These are phyloP conservation scores for Leuctra nigra DNA, from an alignment of 2,888 invertebrate genomes.

Conservation along the genomic window DNA sequence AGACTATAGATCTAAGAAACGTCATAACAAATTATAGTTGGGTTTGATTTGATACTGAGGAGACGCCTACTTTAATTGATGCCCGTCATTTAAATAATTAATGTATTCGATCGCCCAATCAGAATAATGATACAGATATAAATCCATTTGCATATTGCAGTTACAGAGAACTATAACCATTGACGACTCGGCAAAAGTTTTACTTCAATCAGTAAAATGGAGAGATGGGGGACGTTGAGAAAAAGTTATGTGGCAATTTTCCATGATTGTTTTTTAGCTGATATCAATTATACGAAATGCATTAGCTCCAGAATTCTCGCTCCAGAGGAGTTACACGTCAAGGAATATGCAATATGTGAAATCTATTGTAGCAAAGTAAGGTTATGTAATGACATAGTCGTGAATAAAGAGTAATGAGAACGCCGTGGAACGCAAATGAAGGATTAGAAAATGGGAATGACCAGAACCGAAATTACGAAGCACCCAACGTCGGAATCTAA, in stretches of 20 bases:
- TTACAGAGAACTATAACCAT: too few species aligned
- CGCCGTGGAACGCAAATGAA: background rate
- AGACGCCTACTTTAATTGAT: conserved; percentile 16
- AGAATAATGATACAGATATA: conserved; percentile 3
- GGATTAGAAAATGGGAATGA: background rate
- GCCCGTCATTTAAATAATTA: conserved; percentile 5
- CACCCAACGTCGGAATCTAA: conserved; percentile 24
- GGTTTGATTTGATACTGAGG: background rate
- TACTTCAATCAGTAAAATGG: too few species aligned
- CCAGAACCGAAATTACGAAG: background rate
- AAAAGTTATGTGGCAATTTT: too few species aligned
- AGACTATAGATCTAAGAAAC: background rate
- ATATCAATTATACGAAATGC: conserved; percentile 2
- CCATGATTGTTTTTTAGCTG: too few species aligned
- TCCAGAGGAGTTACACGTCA: background rate
- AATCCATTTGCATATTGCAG: too few species aligned
- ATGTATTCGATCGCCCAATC: background rate
- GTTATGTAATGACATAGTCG: background rate
- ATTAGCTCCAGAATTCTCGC: background rate
- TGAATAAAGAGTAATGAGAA: background rate
- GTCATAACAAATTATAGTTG: background rate
- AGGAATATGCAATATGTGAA: background rate
- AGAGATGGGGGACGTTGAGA: too few species aligned
- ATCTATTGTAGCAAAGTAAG: conserved; percentile 2
- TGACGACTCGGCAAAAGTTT: too few species aligned